Evolutionary conservation across 2,888 invertebrate genomes (phyloP), one percentile per base, ranked within the genome.

Genomic region (Drosophila cracens): DNA sequence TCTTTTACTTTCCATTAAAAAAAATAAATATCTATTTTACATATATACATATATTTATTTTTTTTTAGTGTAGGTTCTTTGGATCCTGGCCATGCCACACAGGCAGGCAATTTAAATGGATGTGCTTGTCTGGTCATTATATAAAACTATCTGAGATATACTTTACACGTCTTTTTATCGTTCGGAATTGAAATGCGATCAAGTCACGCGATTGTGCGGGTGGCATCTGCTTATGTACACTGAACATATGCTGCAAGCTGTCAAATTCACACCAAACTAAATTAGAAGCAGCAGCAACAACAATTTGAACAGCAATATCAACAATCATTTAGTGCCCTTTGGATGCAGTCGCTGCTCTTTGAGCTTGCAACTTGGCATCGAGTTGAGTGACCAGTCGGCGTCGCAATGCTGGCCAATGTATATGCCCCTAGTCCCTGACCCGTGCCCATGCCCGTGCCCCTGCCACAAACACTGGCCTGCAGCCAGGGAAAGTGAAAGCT

Each of bases 401-500:
- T 62, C 76, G 38, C 59, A 53, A 21, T 60, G 38, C 27, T 54
- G 54, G n/a, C 21, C 64, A 51, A 21, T 46, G 21, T 16, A 46
- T 25, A 8, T 25, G 13, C 21, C 43, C 51, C 27, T 11, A 21
- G 40, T 21, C 18, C 27, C 18, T 54, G 18, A 36, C 21, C n/a
- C 40, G n/a, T 11, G n/a, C 16, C 53, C 5, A 5, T 18, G 36
- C 40, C n/a, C 13, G 34, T 18, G 46, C 38, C 48, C 36, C 2
- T 57, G 48, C 43, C 11, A 21, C 21, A 25, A 49, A 29, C 38
- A 29, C 36, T 59, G 57, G 57, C 40, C 43, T 21, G 48, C 34
- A 43, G 58, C 53, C 80, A 51, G 74, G 33, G 74, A 79, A 76
- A 81, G 78, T 81, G 68, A 81, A 81, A 81, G 81, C 71, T 54